Evolutionary conservation across 2,113 vertebrate genomes (phyloP).

Genomic region (Rhagologus leucostigma): DNA sequence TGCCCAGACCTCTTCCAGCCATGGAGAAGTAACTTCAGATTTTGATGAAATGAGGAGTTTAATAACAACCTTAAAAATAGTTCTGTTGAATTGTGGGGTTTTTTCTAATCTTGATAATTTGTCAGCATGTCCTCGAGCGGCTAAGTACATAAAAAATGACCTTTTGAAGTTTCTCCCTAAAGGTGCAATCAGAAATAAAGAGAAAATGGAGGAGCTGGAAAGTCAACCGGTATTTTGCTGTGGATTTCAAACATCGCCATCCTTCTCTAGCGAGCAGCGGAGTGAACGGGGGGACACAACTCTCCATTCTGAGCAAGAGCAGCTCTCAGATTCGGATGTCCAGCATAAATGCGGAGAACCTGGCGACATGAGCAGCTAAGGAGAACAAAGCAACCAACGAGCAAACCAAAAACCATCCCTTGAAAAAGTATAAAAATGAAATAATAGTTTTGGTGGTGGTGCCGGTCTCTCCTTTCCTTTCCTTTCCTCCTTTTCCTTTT

Average conservation of each 20-base stretch:
- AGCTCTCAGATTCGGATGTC: slow-evolving; percentile 99
- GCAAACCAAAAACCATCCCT: slow-evolving; percentile 26
- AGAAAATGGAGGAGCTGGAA: slow-evolving; percentile 99
- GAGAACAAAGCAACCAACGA: neutral
- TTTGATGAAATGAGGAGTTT: neutral
- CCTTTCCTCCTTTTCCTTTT: neutral
- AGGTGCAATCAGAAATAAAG: slow-evolving; percentile 99
- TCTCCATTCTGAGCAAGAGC: slow-evolving; percentile 99
- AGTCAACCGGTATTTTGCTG: slow-evolving; percentile 98
- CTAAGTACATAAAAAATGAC: slow-evolving; percentile 86
- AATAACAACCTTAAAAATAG: neutral
- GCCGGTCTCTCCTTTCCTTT: neutral
- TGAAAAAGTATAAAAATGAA: neutral
- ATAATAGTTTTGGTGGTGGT: neutral
- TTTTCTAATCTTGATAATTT: slow-evolving; percentile 48
- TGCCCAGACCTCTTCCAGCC: neutral
- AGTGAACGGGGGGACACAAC: slow-evolving; percentile 96
- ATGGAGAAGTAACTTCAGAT: neutral
- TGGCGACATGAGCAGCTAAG: slow-evolving; percentile 86
- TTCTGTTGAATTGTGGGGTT: neutral
- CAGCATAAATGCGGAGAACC: slow-evolving; percentile 91
- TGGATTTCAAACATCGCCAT: slow-evolving; percentile 99
- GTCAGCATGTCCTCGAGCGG: slow-evolving; percentile 74
- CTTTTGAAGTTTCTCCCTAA: slow-evolving; percentile 87
- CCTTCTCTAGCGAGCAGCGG: slow-evolving; percentile 98